Percentiles rank a stretch among this genome's conserved stretches.
phyloP scores from a whole-genome alignment of 2,888 invertebrate genomes.

The Hecatera dysodea region DNA sequence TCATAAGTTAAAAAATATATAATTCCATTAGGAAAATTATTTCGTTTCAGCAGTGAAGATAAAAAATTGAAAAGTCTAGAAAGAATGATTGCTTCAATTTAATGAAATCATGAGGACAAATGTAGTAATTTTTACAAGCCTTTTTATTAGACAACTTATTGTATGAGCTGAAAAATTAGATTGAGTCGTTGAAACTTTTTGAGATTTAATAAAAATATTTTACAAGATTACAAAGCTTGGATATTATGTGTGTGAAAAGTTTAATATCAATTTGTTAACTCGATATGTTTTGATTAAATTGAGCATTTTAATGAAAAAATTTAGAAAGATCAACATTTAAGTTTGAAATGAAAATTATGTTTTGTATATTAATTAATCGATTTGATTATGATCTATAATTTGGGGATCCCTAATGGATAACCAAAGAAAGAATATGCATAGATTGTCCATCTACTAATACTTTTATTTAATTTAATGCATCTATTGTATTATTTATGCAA shows the following conservation, averaged over 20 bases:
- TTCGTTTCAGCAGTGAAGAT: neutral
- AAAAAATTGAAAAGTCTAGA: slow-evolving; percentile 26
- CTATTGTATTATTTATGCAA: too few species aligned
- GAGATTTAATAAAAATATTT: slow-evolving; percentile 30
- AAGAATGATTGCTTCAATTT: slow-evolving; percentile 19
- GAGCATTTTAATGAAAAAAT: too few species aligned
- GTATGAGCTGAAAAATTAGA: slow-evolving; percentile 29
- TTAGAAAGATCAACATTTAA: too few species aligned
- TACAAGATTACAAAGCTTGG: slow-evolving; percentile 19
- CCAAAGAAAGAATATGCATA: too few species aligned
- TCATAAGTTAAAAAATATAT: neutral
- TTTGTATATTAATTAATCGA: neutral
- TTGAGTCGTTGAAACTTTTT: slow-evolving; percentile 30
- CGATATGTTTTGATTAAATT: neutral
- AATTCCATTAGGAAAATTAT: neutral
- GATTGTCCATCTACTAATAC: too few species aligned
- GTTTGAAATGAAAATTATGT: neutral
- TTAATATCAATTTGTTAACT: neutral
- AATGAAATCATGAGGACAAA: slow-evolving; percentile 20
- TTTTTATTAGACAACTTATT: slow-evolving; percentile 33
- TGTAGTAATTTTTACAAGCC: slow-evolving; percentile 2
- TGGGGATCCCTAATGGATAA: too few species aligned
- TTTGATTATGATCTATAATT: too few species aligned
- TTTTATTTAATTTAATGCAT: too few species aligned
- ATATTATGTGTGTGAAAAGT: slow-evolving; percentile 18